Percentiles rank a stretch among this genome's conserved stretches.
Conservation (phyloP, 2,797 vertebrate genomes). For the Lepilemur septentrionalis region DNA sequence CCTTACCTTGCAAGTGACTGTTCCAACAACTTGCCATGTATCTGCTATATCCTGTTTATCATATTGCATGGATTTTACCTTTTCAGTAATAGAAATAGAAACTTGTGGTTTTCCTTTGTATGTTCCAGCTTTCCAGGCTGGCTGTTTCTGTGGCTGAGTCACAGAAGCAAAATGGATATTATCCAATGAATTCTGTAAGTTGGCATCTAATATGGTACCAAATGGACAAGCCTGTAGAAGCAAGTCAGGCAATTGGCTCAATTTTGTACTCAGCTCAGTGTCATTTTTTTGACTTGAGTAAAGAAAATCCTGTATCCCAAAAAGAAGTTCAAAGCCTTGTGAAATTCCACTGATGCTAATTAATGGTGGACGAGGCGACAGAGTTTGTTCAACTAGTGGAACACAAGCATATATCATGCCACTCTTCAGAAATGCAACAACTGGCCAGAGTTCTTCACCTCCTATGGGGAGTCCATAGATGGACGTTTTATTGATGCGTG, state of each 20-base stretch:
- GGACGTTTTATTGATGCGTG: slow-evolving; percentile 86
- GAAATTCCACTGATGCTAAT: slow-evolving; percentile 90
- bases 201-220: slow-evolving; percentile 91
- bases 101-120: slow-evolving; percentile 93
- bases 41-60: slow-evolving; percentile 90
- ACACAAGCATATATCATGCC: slow-evolving; percentile 90
- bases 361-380: slow-evolving; percentile 89
- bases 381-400: slow-evolving; percentile 90
- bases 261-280: slow-evolving; percentile 85
- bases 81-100: slow-evolving; percentile 90
- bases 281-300: slow-evolving; percentile 87
- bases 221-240: slow-evolving; percentile 93
- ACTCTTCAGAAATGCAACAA: slow-evolving; percentile 89
- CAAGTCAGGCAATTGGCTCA: slow-evolving; percentile 87
- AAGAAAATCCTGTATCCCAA: slow-evolving; percentile 90
- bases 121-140: slow-evolving; percentile 91
- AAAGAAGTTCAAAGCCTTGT: slow-evolving; percentile 91
- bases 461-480: slow-evolving; percentile 86
- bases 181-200: slow-evolving; percentile 79
- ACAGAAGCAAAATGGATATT: slow-evolving; percentile 75
- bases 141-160: slow-evolving; percentile 89
- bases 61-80: slow-evolving; percentile 95
- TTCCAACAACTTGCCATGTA: slow-evolving; percentile 94
- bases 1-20: slow-evolving; percentile 95
- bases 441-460: slow-evolving; percentile 91